phyloP scores from a whole-genome alignment of 2,797 vertebrate species.

The Sebastes diaconus region DNA sequence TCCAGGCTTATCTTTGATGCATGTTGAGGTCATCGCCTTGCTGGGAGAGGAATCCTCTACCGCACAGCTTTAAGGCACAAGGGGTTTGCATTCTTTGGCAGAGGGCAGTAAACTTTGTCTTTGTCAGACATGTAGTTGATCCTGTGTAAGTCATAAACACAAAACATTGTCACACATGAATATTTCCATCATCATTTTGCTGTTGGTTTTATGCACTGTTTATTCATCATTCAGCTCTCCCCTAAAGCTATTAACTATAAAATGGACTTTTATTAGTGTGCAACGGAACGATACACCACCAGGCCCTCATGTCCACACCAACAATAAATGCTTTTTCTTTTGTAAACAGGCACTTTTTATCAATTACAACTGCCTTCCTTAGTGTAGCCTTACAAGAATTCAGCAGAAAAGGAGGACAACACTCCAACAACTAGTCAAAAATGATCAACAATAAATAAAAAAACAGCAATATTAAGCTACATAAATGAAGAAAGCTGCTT shows the following conservation, averaged over 20 bases:
- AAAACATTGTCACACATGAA: neutral
- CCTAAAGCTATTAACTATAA: neutral
- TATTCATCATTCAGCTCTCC: neutral
- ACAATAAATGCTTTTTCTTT: no score
- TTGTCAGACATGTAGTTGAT: conserved; percentile 11
- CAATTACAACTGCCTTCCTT: neutral
- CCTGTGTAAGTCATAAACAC: neutral
- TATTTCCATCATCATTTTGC: neutral
- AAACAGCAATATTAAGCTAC: neutral
- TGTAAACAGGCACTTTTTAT: neutral
- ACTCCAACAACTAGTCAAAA: neutral
- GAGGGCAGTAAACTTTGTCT: neutral
- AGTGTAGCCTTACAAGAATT: neutral
- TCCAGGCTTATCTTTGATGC: conserved; percentile 44
- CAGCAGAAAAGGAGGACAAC: neutral
- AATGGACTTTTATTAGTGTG: neutral
- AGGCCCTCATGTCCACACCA: neutral
- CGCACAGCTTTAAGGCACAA: neutral
- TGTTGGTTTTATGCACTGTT: neutral
- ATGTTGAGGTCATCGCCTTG: conserved; percentile 33
- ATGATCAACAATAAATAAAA: neutral
- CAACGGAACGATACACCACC: neutral
- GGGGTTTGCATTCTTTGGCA: neutral
- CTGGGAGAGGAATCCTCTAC: conserved; percentile 17
- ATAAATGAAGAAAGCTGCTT: neutral